Evolutionary conservation across 2,113 vertebrate genomes (phyloP).

Genomic region (Charadrius vociferus): DNA sequence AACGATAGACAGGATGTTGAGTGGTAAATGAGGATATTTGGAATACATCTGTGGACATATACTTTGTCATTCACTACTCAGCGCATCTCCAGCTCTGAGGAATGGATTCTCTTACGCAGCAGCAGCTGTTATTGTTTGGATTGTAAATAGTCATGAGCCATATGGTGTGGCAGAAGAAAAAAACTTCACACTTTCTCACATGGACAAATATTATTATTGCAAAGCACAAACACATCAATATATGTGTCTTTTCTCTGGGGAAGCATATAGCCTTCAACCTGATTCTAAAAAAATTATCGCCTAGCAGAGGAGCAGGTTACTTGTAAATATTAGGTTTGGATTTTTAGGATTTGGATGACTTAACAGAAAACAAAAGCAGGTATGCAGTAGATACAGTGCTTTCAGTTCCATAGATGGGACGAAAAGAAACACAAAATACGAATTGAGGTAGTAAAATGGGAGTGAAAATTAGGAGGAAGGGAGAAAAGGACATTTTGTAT

Average conservation of each 20-base stretch:
- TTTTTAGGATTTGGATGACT: not conserved
- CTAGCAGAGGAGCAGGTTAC: slow-evolving; percentile 42
- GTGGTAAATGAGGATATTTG: slow-evolving; percentile 29
- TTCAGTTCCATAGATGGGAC: not conserved
- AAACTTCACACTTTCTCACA: slow-evolving; percentile 74
- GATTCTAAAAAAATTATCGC: slow-evolving; percentile 28
- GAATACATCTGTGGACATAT: slow-evolving; percentile 24
- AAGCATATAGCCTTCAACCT: slow-evolving; percentile 35
- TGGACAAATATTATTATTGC: slow-evolving; percentile 79
- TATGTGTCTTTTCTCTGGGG: slow-evolving; percentile 63
- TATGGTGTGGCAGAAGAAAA: slow-evolving; percentile 75
- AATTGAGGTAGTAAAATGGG: not conserved
- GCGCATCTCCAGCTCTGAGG: slow-evolving; percentile 56
- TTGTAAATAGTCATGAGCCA: slow-evolving; percentile 77
- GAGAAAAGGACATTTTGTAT: not conserved
- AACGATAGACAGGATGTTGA: not conserved
- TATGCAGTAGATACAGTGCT: not conserved
- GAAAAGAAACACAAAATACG: not conserved
- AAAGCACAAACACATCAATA: slow-evolving; percentile 74
- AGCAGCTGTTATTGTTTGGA: slow-evolving; percentile 79
- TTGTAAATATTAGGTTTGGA: not conserved
- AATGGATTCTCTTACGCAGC: slow-evolving; percentile 48
- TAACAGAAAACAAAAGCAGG: not conserved
- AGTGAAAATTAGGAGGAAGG: not conserved
- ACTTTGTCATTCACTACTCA: slow-evolving; percentile 50